phyloP scores from a whole-genome alignment of 2,888 invertebrate species.

The Agonum fuliginosum region DNA sequence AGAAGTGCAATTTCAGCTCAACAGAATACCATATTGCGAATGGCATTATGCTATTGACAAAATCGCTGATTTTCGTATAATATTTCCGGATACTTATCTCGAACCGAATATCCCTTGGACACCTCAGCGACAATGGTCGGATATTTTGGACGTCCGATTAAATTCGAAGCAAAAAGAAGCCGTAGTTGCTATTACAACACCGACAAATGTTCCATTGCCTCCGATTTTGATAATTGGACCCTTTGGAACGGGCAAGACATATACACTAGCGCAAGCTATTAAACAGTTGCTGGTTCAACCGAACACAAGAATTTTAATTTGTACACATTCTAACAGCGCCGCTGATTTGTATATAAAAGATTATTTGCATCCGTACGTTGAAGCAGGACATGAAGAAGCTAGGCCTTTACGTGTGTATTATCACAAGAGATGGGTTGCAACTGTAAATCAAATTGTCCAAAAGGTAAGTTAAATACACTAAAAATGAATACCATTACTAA shows the following conservation, averaged over 20 bases:
- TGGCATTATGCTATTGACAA: constrained; percentile 89
- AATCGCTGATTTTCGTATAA: constrained; percentile 81
- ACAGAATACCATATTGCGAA: constrained; percentile 87
- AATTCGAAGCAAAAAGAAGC: constrained; percentile 89
- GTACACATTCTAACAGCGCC: constrained; percentile 91
- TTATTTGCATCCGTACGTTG: constrained; percentile 86
- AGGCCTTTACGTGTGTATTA: constrained; percentile 87
- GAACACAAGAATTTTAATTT: constrained; percentile 83
- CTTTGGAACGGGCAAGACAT: constrained; percentile 92
- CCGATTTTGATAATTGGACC: constrained; percentile 85
- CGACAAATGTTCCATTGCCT: constrained; percentile 77
- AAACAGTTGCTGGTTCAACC: constrained; percentile 80
- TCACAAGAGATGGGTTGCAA: constrained; percentile 85
- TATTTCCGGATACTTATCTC: constrained; percentile 82
- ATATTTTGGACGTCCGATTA: constrained; percentile 77
- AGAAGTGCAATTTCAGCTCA: constrained; percentile 88
- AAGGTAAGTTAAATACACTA: constrained; percentile 72
- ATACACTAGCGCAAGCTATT: constrained; percentile 84
- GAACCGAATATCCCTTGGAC: constrained; percentile 82
- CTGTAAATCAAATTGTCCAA: constrained; percentile 82
- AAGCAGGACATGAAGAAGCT: constrained; percentile 79
- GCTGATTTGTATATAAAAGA: constrained; percentile 91
- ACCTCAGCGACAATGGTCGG: constrained; percentile 81
- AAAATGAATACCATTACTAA: not conserved
- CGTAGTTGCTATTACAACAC: constrained; percentile 84